A percentile compares a stretch with the other conserved stretches of the same genome.
These are phyloP conservation scores for Ailuropoda melanoleuca DNA, from an alignment of 2,113 vertebrate genomes.

Conservation along the genomic window DNA sequence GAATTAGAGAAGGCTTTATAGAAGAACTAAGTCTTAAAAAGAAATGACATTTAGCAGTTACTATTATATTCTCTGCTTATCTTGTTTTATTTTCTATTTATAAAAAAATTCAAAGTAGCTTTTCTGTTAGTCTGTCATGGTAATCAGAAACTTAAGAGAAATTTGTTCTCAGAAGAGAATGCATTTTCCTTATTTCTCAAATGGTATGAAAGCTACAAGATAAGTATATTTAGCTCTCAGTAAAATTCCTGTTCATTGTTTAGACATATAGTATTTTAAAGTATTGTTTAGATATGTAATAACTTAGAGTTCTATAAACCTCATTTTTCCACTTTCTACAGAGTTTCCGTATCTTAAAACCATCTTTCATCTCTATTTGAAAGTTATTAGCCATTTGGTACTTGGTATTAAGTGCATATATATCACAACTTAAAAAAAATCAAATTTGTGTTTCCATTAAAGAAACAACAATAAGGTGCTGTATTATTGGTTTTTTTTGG, in stretches of 20 bases:
- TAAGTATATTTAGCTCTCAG: not conserved
- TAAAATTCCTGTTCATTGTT: not conserved
- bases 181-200: constrained; percentile 5
- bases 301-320: not conserved
- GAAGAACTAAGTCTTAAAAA: not conserved
- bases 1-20: not conserved
- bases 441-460: not conserved
- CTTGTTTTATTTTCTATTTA: not conserved
- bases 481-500: not conserved
- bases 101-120: not conserved
- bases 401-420: not conserved
- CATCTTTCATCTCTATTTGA: not conserved
- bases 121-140: not conserved
- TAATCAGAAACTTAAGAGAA: constrained; percentile 26
- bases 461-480: not conserved
- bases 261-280: not conserved
- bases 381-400: not conserved
- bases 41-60: not conserved
- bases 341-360: not conserved
- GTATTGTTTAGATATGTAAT: not conserved
- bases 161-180: not conserved
- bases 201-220: not conserved
- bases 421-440: not conserved
- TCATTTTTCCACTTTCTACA: not conserved
- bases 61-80: not conserved